Evolutionary conservation across 2,113 vertebrate genomes (phyloP).

Genomic region (Recurvirostra avosetta): DNA sequence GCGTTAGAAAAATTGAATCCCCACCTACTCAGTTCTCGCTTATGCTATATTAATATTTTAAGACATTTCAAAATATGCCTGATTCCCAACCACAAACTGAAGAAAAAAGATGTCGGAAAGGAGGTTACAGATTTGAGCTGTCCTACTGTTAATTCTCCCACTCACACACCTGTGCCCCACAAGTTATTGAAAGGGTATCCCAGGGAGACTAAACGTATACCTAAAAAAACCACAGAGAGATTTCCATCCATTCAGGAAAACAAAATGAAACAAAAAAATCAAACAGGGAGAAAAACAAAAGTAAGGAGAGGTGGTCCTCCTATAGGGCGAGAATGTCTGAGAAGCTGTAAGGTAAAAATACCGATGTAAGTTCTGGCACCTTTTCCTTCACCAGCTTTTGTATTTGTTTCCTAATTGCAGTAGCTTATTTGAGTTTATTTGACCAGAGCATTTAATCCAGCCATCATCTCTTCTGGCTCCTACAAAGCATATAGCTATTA

Average conservation of each 20-base stretch:
- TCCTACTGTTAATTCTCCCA: neutral
- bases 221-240: neutral
- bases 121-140: neutral
- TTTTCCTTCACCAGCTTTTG: neutral
- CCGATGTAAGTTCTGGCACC: neutral
- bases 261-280: neutral
- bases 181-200: neutral
- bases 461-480: neutral
- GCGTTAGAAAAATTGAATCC: slow-evolving; percentile 15
- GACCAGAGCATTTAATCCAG: neutral
- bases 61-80: slow-evolving; percentile 31
- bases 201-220: neutral
- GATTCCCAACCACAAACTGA: neutral
- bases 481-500: neutral
- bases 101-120: neutral
- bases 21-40: neutral
- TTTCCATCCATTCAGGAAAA: neutral
- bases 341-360: neutral
- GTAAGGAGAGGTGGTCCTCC: neutral
- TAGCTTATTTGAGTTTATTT: neutral
- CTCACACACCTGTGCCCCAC: neutral
- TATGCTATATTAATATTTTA: slow-evolving; percentile 45
- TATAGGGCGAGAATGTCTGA: neutral
- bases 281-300: neutral
- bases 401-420: neutral